phyloP scores from a whole-genome alignment of 1,140 invertebrate species.

The Anastrepha ludens region DNA sequence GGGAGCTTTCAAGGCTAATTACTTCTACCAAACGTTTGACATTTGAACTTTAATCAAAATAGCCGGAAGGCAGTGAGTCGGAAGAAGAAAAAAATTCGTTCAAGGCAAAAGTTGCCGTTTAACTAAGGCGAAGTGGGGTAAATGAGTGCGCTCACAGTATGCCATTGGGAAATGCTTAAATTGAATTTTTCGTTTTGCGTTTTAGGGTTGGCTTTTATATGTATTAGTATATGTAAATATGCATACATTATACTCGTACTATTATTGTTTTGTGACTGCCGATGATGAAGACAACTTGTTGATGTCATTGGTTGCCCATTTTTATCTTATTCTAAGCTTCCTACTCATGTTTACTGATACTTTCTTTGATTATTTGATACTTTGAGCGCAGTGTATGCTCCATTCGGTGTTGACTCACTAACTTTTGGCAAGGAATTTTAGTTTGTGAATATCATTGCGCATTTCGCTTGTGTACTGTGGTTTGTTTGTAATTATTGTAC shows the following conservation, averaged over 20 bases:
- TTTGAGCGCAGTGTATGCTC: background rate
- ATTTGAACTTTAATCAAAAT: constrained; percentile 48
- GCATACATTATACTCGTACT: background rate
- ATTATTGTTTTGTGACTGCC: background rate
- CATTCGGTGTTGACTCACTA: constrained; percentile 17
- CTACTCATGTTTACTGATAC: background rate
- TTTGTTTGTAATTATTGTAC: background rate
- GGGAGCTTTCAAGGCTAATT: constrained; percentile 39
- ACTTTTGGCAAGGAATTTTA: background rate
- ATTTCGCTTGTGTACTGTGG: background rate
- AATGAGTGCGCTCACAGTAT: constrained; percentile 14
- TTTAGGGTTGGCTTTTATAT: background rate
- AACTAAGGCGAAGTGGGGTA: background rate
- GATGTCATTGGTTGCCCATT: constrained; percentile 20
- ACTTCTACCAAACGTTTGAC: constrained; percentile 33
- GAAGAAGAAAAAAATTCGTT: constrained; percentile 35
- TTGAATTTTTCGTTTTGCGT: background rate
- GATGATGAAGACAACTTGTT: constrained; percentile 16
- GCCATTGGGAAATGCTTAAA: background rate
- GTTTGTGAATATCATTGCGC: background rate
- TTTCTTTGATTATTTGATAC: background rate
- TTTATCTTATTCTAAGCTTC: background rate
- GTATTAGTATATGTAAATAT: background rate
- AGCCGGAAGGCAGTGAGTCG: constrained; percentile 41
- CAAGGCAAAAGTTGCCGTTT: constrained; percentile 2